These are phyloP conservation scores for Dusona sp. DNA, from an alignment of 2,888 invertebrate species.

Conservation along the genomic window DNA sequence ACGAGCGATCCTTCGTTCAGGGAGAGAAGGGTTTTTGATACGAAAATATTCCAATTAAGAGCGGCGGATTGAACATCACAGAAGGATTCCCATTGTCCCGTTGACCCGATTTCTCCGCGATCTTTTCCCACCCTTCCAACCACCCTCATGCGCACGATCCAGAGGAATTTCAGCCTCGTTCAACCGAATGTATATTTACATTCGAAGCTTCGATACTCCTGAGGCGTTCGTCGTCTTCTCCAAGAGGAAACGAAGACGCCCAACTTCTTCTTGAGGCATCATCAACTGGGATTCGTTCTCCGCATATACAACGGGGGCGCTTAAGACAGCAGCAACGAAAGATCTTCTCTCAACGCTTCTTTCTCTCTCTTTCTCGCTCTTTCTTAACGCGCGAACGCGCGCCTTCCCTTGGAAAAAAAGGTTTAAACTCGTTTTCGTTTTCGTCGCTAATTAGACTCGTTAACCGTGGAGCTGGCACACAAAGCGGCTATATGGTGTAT, in stretches of 20 bases:
- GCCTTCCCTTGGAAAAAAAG: conserved; percentile 75
- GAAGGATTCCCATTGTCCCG: conserved; percentile 60
- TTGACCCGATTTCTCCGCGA: conserved; percentile 70
- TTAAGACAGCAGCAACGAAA: conserved; percentile 33
- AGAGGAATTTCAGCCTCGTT: conserved; percentile 57
- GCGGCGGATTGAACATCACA: conserved; percentile 58
- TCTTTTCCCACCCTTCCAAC: conserved; percentile 24
- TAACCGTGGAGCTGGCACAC: conserved; percentile 80
- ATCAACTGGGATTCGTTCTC: neutral
- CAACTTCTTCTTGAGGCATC: conserved; percentile 12
- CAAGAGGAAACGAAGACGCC: neutral
- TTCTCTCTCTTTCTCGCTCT: conserved; percentile 37
- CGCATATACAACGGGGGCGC: neutral
- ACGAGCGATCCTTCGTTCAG: neutral
- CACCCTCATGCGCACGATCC: conserved; percentile 20
- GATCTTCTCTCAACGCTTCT: conserved; percentile 47
- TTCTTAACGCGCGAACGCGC: conserved; percentile 28
- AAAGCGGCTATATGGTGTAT: conserved; percentile 74
- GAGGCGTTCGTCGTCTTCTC: conserved; percentile 3
- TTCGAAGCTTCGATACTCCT: conserved; percentile 33
- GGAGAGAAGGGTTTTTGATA: conserved; percentile 21
- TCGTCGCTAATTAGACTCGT: conserved; percentile 85
- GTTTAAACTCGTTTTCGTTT: conserved; percentile 85
- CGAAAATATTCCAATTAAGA: conserved; percentile 69
- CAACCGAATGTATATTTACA: conserved; percentile 30